Percentiles rank a stretch among this genome's conserved stretches.
Evolutionary conservation across 2,797 vertebrate species (phyloP).

Genomic region (Schizopygopsis pylzovi): DNA sequence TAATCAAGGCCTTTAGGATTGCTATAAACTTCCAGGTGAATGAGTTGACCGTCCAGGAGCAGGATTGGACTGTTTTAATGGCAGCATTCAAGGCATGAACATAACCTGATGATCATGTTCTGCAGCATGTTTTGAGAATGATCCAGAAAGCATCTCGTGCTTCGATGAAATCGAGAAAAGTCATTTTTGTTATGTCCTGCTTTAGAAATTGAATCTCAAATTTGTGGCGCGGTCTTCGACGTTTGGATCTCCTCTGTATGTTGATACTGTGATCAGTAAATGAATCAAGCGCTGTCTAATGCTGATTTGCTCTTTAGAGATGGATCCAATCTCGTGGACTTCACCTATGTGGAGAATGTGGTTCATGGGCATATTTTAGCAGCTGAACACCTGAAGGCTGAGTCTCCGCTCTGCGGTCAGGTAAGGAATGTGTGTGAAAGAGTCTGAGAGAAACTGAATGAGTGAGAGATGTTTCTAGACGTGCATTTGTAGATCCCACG

Average conservation of each 20-base stretch:
- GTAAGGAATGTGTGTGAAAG: constrained; percentile 72
- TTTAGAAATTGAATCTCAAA: background rate
- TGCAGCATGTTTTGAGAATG: background rate
- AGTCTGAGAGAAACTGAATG: background rate
- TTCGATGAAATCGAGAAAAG: background rate
- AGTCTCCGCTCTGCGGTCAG: constrained; percentile 87
- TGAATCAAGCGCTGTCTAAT: background rate
- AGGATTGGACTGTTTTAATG: background rate
- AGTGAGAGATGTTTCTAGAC: background rate
- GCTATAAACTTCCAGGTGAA: background rate
- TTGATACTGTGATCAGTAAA: background rate
- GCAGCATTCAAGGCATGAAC: background rate
- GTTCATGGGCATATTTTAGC: constrained; percentile 95
- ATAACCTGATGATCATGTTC: background rate
- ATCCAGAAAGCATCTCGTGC: background rate
- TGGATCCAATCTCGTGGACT: constrained; percentile 93
- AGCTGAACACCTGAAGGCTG: constrained; percentile 83
- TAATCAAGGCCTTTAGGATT: background rate
- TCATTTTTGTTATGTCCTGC: background rate
- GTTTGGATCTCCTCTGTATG: background rate
- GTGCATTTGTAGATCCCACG: background rate
- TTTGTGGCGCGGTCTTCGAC: background rate
- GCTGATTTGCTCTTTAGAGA: constrained; percentile 74
- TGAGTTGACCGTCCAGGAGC: background rate
- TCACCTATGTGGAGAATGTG: constrained; percentile 97